Evolutionary conservation across 2,797 vertebrate genomes (phyloP).

Genomic region (Helicolenus hilgendorfi): DNA sequence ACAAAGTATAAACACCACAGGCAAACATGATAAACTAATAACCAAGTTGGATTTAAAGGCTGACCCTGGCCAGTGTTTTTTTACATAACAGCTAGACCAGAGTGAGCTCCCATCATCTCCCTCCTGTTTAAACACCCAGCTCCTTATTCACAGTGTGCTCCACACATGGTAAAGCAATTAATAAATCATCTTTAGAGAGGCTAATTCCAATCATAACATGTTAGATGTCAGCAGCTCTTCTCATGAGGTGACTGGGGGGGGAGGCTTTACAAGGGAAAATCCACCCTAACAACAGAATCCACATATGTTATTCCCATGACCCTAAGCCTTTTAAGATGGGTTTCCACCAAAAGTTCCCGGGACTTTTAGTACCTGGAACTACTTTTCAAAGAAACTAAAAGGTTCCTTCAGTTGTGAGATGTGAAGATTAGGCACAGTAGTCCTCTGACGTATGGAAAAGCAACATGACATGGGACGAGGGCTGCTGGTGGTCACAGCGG

Average conservation of each 20-base stretch:
- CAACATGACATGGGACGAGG: background rate
- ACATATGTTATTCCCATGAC: slow-evolving; percentile 45
- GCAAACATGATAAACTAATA: slow-evolving; percentile 54
- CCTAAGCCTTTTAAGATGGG: background rate
- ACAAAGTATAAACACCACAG: slow-evolving; percentile 52
- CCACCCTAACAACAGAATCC: slow-evolving; percentile 37
- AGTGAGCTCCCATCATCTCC: slow-evolving; percentile 18
- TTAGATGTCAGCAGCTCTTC: slow-evolving; percentile 70
- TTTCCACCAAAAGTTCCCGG: background rate
- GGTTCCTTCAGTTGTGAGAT: background rate
- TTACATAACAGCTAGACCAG: slow-evolving; percentile 12
- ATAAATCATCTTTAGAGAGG: slow-evolving; percentile 70
- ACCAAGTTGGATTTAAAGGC: slow-evolving; percentile 1
- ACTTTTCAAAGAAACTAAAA: background rate
- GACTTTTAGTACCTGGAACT: background rate
- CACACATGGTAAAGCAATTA: slow-evolving; percentile 69
- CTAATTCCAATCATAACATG: slow-evolving; percentile 77
- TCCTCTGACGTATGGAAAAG: background rate
- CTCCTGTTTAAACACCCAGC: slow-evolving; percentile 37
- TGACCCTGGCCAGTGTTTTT: slow-evolving; percentile 5
- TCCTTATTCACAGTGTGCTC: slow-evolving; percentile 32
- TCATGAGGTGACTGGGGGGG: slow-evolving; percentile 11
- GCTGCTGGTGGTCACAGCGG: background rate
- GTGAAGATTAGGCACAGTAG: background rate
- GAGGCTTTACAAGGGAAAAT: slow-evolving; percentile 37